These are phyloP conservation scores for Enteromius afrohamiltoni DNA, from an alignment of 2,797 vertebrate genomes.

Conservation along the genomic window DNA sequence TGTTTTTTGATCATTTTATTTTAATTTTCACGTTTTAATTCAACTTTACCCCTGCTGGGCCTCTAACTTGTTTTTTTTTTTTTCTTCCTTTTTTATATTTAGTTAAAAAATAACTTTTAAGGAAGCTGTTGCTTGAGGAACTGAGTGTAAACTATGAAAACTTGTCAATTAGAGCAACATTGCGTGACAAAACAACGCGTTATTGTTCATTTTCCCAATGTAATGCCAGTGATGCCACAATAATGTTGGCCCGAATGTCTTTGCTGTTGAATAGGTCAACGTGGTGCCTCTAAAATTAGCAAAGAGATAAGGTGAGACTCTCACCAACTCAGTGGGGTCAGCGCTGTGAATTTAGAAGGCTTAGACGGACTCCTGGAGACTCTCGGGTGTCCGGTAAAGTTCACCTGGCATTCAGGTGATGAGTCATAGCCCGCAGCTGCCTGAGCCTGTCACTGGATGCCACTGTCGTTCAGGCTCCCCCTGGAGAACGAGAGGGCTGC, in stretches of 20 bases:
- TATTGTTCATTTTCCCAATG: neutral
- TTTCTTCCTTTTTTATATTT: slow-evolving; percentile 10
- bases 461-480: slow-evolving; percentile 56
- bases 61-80: neutral
- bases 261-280: slow-evolving; percentile 27
- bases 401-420: slow-evolving; percentile 64
- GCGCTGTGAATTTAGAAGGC: slow-evolving; percentile 10
- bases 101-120: slow-evolving; percentile 16
- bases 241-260: neutral
- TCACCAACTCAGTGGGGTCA: slow-evolving; percentile 22
- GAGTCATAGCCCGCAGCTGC: slow-evolving; percentile 55
- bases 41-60: neutral
- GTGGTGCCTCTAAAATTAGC: slow-evolving; percentile 13
- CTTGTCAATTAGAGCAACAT: neutral
- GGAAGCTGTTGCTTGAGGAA: neutral
- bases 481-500: slow-evolving; percentile 49
- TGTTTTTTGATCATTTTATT: too few species aligned
- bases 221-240: slow-evolving; percentile 1
- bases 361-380: slow-evolving; percentile 55
- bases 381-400: slow-evolving; percentile 54
- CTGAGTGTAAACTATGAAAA: neutral
- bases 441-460: slow-evolving; percentile 58
- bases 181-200: slow-evolving; percentile 28
- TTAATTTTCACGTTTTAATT: too few species aligned
- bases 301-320: slow-evolving; percentile 18